Base-by-base conservation (phyloP, 2,113 vertebrate genomes). In the Oryzias javanicus region DNA sequence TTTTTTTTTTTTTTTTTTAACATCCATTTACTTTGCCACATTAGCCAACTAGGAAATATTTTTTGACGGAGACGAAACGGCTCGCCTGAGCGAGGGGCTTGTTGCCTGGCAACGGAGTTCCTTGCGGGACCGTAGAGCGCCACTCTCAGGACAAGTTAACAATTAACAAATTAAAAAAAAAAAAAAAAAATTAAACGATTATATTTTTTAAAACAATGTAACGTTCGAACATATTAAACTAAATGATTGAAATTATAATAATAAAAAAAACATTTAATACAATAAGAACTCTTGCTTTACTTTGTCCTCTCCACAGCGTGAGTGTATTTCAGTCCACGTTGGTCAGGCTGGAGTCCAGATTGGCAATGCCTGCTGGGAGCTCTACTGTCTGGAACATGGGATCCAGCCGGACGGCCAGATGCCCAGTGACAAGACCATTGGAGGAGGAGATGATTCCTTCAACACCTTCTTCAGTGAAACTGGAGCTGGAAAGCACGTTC, bases 391-490 rank as follows among this genome's bases (percentile, higher is more conserved):
- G 46, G 82, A 85, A 12, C 82, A 82, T 60, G 82, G 82, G 8
- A 85, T 85, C 50, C 84, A 88, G 86, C 88, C 88, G 0, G 88
- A 90, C 6, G 25, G 25, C 4, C 25, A 27, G 25, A 27, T 27
- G 25, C 25, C 25, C 25, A 27, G 25, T 27, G 89, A 89, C 67
- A 90, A 90, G 58, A 86, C 92, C 14, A 74, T 93, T 0, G 93
- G 92, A 20, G 94, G 93, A 56, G 93, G 93, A 54, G 93, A 94
- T 0, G 93, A 94, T 51, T 94, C 93, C 25, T 94, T 93, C 25
- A 27, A 27, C 6, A 27, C 25, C 4, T 27, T 27, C 25, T 27
- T 27, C 25, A 27, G 25, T 27, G 25, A 27, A 27, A 27, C 25
- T 27, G 25, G 25, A 27, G 25, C 25, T 27, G 25, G 25, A 27